A percentile compares a stretch with the other conserved stretches of the same genome.
These are phyloP conservation scores for Ophioninae sp. DNA, from an alignment of 2,888 invertebrate species.

Conservation along the genomic window DNA sequence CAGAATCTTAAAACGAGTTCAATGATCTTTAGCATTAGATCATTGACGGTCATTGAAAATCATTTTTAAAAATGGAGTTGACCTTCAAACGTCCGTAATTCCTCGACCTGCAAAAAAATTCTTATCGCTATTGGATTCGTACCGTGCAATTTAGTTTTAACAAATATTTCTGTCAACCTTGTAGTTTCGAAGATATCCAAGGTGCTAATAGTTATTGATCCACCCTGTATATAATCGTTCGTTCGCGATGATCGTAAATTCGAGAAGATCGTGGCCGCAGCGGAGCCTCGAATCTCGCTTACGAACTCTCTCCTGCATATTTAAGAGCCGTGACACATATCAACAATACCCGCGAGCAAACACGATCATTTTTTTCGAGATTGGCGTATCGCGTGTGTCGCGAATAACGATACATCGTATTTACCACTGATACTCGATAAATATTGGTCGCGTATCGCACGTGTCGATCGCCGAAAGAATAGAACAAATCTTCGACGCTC, in stretches of 20 bases:
- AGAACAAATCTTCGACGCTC: constrained; percentile 1
- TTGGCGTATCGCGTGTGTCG: constrained; percentile 1
- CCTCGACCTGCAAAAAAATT: too few relatives aligned
- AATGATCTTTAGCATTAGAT: too few relatives aligned
- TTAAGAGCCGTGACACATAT: constrained; percentile 38
- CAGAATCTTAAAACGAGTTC: too few relatives aligned
- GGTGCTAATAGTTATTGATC: not conserved
- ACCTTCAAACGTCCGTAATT: too few relatives aligned
- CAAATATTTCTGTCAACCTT: too few relatives aligned
- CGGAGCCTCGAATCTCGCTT: constrained; percentile 25
- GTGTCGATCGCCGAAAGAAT: constrained; percentile 20
- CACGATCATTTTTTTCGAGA: constrained; percentile 7
- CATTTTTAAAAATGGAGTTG: too few relatives aligned
- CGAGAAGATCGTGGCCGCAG: constrained; percentile 25
- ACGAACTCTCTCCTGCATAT: constrained; percentile 32
- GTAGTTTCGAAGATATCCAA: not conserved
- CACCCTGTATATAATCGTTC: constrained; percentile 28
- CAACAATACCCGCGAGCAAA: constrained; percentile 32
- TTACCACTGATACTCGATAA: constrained; percentile 39
- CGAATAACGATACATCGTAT: constrained; percentile 19
- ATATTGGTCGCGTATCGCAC: constrained; percentile 19
- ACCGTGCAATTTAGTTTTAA: too few relatives aligned
- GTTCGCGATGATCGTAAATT: constrained; percentile 42
- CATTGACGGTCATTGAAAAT: too few relatives aligned
- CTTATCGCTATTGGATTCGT: too few relatives aligned